Evolutionary conservation across 2,113 vertebrate species (phyloP).

Genomic region (Trochalopteron elliotii): DNA sequence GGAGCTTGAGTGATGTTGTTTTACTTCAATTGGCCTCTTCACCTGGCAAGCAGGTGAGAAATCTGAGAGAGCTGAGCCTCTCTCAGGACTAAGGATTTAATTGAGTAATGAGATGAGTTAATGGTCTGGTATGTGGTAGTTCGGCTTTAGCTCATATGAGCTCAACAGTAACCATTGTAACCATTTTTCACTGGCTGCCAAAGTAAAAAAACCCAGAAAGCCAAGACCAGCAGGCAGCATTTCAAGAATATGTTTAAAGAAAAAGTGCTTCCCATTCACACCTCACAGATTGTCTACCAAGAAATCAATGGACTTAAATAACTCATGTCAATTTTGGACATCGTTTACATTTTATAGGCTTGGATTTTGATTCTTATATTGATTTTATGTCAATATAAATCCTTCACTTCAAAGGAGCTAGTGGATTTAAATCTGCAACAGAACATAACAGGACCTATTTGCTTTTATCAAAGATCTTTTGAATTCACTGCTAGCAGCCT

Average conservation of each 20-base stretch:
- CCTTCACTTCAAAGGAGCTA: slow-evolving; percentile 4
- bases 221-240: not conserved
- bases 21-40: not conserved
- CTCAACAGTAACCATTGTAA: not conserved
- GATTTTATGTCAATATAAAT: slow-evolving; percentile 48
- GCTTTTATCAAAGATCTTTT: not conserved
- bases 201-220: not conserved
- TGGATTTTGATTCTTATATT: slow-evolving; percentile 7
- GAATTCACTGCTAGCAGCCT: not conserved
- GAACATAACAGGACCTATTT: not conserved
- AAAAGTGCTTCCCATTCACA: not conserved
- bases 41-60: not conserved
- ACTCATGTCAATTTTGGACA: not conserved
- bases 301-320: slow-evolving; percentile 21
- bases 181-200: not conserved
- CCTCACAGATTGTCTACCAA: not conserved
- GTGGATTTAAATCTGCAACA: not conserved
- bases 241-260: not conserved
- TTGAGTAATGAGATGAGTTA: not conserved
- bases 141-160: not conserved
- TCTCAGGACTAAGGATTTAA: not conserved
- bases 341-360: not conserved
- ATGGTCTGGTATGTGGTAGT: not conserved
- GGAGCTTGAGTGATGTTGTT: fast-evolving
- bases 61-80: not conserved